Percentiles rank a stretch among this genome's conserved stretches.
Conservation (phyloP, 2,797 vertebrate genomes). For the Paguma larvata region DNA sequence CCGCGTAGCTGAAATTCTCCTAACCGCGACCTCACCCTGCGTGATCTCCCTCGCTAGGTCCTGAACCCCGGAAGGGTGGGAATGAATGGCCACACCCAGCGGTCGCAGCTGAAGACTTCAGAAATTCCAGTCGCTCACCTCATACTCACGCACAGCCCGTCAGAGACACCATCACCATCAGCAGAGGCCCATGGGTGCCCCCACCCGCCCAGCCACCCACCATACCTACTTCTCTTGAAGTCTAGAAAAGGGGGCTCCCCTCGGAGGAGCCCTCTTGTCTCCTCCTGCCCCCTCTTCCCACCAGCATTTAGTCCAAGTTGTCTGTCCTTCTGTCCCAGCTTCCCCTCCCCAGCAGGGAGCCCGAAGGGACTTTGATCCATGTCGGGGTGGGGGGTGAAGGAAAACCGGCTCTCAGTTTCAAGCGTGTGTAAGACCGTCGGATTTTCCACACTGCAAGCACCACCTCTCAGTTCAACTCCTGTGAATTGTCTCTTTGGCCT, state of each 20-base stretch:
- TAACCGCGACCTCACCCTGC: not conserved
- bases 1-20: not conserved
- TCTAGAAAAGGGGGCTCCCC: not conserved
- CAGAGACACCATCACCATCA: not conserved
- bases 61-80: not conserved
- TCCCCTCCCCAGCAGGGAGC: not conserved
- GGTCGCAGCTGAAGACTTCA: fast-evolving
- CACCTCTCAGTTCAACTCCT: not conserved
- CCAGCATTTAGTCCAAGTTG: not conserved
- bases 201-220: not conserved
- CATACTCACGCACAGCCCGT: fast-evolving
- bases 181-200: not conserved
- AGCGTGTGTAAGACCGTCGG: not conserved
- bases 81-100: not conserved
- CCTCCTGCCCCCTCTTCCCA: too few species aligned
- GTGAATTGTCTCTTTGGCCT: not conserved
- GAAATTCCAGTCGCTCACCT: not conserved
- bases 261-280: not conserved
- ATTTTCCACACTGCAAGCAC: not conserved
- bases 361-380: not conserved
- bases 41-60: not conserved
- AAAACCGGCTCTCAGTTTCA: not conserved
- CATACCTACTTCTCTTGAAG: not conserved
- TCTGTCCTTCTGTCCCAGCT: not conserved
- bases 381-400: too few species aligned